phyloP scores from a whole-genome alignment of 2,113 vertebrate genomes.

The Ivindomyrus marchei region DNA sequence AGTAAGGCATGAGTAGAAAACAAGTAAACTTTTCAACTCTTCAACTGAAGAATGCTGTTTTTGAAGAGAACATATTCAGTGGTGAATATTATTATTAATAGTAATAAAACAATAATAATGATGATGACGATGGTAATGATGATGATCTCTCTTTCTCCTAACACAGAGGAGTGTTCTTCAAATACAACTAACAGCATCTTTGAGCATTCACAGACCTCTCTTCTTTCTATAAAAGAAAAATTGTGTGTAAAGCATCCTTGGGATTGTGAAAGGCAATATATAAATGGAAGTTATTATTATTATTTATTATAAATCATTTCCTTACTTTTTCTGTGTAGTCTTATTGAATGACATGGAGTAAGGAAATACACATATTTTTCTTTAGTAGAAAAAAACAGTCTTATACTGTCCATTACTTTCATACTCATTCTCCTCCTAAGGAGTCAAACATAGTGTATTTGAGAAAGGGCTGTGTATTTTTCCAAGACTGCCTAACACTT shows the following conservation, averaged over 20 bases:
- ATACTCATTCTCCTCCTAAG: not conserved
- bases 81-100: not conserved
- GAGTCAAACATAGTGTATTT: not conserved
- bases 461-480: not conserved
- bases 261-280: too few relatives aligned
- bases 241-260: too few relatives aligned
- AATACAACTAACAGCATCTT: not conserved
- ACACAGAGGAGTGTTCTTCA: not conserved
- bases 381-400: not conserved
- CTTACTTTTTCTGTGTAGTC: not conserved
- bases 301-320: not conserved
- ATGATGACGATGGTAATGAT: not conserved
- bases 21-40: not conserved
- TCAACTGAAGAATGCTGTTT: not conserved
- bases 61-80: not conserved
- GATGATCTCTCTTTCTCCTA: not conserved
- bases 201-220: not conserved
- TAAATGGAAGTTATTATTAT: too few relatives aligned
- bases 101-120: not conserved
- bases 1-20: not conserved
- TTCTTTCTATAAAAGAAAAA: not conserved
- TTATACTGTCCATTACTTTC: not conserved
- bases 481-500: not conserved
- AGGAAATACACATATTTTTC: not conserved
- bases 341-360: not conserved